These are phyloP conservation scores for Papilio helenus DNA, from an alignment of 1,140 invertebrate species.

Conservation along the genomic window DNA sequence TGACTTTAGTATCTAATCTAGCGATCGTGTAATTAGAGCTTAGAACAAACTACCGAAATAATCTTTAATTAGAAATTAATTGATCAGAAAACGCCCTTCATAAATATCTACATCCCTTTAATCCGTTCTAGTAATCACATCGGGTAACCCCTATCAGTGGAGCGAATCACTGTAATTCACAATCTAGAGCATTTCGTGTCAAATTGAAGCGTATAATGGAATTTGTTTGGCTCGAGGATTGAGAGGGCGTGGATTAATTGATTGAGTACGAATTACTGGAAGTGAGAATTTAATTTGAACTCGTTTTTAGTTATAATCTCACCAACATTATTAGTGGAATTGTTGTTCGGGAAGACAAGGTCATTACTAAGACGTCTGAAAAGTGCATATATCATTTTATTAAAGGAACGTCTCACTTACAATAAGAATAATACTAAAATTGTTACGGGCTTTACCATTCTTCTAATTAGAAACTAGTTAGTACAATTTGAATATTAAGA, in stretches of 20 bases:
- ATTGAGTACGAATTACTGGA: slow-evolving; percentile 10
- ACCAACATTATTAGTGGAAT: background rate
- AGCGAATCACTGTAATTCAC: slow-evolving; percentile 26
- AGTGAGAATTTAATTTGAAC: slow-evolving; percentile 17
- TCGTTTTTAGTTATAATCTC: slow-evolving; percentile 3
- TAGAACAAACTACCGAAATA: slow-evolving; percentile 12
- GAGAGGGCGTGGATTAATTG: slow-evolving; percentile 26
- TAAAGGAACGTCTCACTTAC: too few relatives aligned
- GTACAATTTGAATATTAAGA: too few relatives aligned
- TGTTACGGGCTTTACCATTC: too few relatives aligned
- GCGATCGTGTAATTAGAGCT: background rate
- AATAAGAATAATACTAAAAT: too few relatives aligned
- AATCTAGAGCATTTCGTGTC: slow-evolving; percentile 25
- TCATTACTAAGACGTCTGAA: background rate
- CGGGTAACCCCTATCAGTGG: slow-evolving; percentile 7
- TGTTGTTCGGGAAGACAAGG: background rate
- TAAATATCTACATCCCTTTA: slow-evolving; percentile 28
- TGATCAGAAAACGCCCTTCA: slow-evolving; percentile 26
- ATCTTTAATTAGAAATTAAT: slow-evolving; percentile 30
- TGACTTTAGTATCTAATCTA: background rate
- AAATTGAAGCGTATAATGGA: slow-evolving; percentile 27
- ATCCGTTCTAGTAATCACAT: slow-evolving; percentile 27
- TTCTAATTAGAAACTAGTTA: too few relatives aligned
- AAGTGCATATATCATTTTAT: too few relatives aligned
- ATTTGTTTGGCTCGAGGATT: slow-evolving; percentile 25